These are phyloP conservation scores for Stichopus horrens DNA, from an alignment of 53 echinoderm and acorn worm species.

Conservation along the genomic window DNA sequence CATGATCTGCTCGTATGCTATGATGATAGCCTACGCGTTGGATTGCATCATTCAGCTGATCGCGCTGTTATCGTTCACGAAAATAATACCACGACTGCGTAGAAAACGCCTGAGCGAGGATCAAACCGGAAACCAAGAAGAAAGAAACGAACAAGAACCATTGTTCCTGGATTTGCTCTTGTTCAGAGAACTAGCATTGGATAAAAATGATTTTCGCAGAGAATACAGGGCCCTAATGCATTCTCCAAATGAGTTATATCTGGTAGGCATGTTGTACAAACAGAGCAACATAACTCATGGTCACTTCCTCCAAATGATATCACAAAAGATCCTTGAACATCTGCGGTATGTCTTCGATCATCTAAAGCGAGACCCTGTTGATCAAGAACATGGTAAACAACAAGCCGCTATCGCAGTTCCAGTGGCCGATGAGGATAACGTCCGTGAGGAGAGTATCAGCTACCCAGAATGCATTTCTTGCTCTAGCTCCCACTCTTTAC, in stretches of 20 bases:
- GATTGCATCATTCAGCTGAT: neutral
- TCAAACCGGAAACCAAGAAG: neutral
- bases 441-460: no score
- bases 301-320: conserved; percentile 28
- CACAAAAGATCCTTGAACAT: conserved; percentile 16
- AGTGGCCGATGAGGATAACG: no score
- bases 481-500: no score
- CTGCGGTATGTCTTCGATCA: neutral
- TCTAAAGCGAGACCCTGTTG: neutral
- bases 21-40: neutral
- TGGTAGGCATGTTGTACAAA: neutral
- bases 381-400: no score
- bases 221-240: conserved; percentile 12
- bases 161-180: neutral
- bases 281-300: conserved; percentile 25
- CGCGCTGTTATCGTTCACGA: neutral
- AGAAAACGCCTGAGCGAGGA: neutral
- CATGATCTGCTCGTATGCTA: neutral
- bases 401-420: no score
- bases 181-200: conserved; percentile 13
- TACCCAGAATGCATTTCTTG: no score
- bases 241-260: conserved; percentile 15
- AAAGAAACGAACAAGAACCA: no score
- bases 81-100: neutral
- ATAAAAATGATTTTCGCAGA: neutral